phyloP scores from a whole-genome alignment of 2,888 invertebrate species.

The Chirona hameri region DNA sequence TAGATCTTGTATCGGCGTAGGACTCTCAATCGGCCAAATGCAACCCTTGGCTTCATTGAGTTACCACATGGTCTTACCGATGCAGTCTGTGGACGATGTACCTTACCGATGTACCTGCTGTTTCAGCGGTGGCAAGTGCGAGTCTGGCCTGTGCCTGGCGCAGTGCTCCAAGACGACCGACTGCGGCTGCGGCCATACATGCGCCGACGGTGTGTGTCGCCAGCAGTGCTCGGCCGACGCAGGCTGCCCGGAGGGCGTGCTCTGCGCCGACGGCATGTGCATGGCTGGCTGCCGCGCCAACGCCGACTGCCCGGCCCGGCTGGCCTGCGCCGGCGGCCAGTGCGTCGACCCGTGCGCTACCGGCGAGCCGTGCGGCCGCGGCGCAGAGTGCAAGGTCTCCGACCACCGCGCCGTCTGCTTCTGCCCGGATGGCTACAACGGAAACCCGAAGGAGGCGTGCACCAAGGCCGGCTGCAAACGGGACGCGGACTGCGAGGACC shows the following conservation, averaged over 20 bases:
- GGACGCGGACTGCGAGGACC: slow-evolving; percentile 40
- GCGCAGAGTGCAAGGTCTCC: slow-evolving; percentile 50
- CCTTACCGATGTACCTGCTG: slow-evolving; percentile 36
- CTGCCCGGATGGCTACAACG: slow-evolving; percentile 75
- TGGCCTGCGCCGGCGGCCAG: slow-evolving; percentile 61
- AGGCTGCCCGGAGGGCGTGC: slow-evolving; percentile 72
- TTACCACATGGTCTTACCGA: too few species aligned
- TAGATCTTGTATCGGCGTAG: too few species aligned
- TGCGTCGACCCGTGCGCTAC: slow-evolving; percentile 59
- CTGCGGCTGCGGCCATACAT: slow-evolving; percentile 78
- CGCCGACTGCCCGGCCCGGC: slow-evolving; percentile 71
- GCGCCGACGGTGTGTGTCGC: slow-evolving; percentile 68
- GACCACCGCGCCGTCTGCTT: slow-evolving; percentile 64
- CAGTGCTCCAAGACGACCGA: slow-evolving; percentile 63
- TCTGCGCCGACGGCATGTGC: slow-evolving; percentile 64
- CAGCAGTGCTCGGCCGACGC: slow-evolving; percentile 69
- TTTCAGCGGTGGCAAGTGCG: slow-evolving; percentile 60
- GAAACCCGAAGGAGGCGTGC: slow-evolving; percentile 74
- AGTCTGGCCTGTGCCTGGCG: slow-evolving; percentile 66
- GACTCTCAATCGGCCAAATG: too few species aligned
- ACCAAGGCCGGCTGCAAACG: slow-evolving; percentile 51
- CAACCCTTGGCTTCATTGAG: too few species aligned
- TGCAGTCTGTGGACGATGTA: too few species aligned
- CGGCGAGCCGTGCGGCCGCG: slow-evolving; percentile 58
- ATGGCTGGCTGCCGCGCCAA: slow-evolving; percentile 74